Percentiles rank a stretch among this genome's conserved stretches.
Conservation (phyloP, 2,888 invertebrate genomes). For the Adelognathus sp. region DNA sequence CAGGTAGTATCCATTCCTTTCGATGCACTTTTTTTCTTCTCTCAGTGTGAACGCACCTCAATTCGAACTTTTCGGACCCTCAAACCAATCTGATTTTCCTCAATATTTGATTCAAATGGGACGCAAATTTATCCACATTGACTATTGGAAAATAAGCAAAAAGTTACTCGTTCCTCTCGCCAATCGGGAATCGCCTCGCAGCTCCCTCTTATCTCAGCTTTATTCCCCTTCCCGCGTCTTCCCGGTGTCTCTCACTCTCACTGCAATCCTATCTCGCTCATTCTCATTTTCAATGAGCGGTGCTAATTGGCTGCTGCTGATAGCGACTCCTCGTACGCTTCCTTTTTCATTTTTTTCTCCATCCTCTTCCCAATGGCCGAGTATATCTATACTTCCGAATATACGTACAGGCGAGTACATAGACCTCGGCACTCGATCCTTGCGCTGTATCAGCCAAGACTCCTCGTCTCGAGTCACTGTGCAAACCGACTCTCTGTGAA, state of each 20-base stretch:
- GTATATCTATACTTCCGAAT: not conserved
- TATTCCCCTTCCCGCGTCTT: conserved; percentile 8
- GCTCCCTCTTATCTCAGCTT: conserved; percentile 25
- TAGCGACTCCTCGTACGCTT: conserved; percentile 38
- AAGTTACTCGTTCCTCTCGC: conserved; percentile 5
- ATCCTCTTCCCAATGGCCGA: not conserved
- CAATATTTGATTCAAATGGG: too few relatives aligned
- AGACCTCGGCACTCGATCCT: conserved; percentile 31
- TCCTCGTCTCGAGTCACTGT: not conserved
- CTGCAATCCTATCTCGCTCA: conserved; percentile 3
- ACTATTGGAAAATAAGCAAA: too few relatives aligned
- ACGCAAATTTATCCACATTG: too few relatives aligned
- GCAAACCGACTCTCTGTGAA: not conserved
- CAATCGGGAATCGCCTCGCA: conserved; percentile 21
- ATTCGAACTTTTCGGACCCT: too few relatives aligned
- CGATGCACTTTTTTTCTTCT: too few relatives aligned
- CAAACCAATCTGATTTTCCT: too few relatives aligned
- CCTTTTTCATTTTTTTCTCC: not conserved
- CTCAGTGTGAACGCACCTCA: too few relatives aligned
- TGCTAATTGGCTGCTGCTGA: conserved; percentile 57
- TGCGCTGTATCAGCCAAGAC: not conserved
- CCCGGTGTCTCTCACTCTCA: conserved; percentile 13
- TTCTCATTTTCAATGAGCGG: conserved; percentile 5
- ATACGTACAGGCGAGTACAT: conserved; percentile 5
- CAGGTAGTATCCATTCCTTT: too few relatives aligned